These are phyloP conservation scores for Danio albolineatus DNA, from an alignment of 2,797 vertebrate species.

Conservation along the genomic window DNA sequence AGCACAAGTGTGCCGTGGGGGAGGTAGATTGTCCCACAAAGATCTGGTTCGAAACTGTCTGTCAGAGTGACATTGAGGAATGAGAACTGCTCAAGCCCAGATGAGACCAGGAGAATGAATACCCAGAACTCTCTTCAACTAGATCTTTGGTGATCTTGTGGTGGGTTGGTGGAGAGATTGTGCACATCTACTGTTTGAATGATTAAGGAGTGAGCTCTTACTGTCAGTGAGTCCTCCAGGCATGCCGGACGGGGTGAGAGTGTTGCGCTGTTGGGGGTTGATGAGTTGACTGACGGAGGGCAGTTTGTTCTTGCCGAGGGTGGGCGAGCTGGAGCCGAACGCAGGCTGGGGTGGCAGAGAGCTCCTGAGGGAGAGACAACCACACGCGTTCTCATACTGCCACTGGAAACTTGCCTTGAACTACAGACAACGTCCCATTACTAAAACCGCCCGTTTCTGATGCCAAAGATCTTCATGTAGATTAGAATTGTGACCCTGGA, in stretches of 20 bases:
- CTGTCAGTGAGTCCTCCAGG: conserved; percentile 92
- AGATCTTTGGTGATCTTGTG: not conserved
- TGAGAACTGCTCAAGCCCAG: conserved; percentile 59
- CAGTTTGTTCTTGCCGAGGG: conserved; percentile 96
- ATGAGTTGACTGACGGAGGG: conserved; percentile 99
- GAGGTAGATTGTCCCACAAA: conserved; percentile 64
- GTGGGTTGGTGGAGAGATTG: not conserved
- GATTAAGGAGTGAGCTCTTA: conserved; percentile 76
- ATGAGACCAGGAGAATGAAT: conserved; percentile 58
- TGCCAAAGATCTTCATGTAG: not conserved
- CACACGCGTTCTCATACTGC: conserved; percentile 59
- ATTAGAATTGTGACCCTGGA: not conserved
- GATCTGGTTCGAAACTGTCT: conserved; percentile 69
- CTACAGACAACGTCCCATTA: conserved; percentile 40
- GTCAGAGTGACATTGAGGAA: conserved; percentile 52
- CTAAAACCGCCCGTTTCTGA: conserved; percentile 30
- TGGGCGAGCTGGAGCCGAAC: conserved; percentile 90
- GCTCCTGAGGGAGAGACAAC: conserved; percentile 79
- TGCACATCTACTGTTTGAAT: not conserved
- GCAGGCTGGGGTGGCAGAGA: conserved; percentile 88
- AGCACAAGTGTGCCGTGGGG: conserved; percentile 42
- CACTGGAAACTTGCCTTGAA: conserved; percentile 43
- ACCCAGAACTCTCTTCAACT: not conserved
- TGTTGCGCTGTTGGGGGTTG: conserved; percentile 96
- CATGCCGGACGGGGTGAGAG: conserved; percentile 93